Conservation (phyloP, 2,888 invertebrate genomes). For the Agrypnus murinus region DNA sequence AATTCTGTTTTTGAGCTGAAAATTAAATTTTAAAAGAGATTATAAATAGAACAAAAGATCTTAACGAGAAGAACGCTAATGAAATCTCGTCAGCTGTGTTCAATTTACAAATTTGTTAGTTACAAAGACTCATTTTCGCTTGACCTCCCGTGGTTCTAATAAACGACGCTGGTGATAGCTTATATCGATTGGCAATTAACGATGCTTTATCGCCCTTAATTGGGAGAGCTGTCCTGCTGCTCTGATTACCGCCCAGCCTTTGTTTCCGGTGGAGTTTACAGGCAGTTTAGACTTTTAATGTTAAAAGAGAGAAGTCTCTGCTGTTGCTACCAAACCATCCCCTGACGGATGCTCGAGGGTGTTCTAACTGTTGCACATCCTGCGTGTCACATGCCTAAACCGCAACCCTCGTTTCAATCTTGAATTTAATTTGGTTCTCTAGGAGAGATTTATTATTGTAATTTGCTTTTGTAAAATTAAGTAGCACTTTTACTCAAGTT, state of each 20-base stretch:
- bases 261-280: slow-evolving; percentile 26
- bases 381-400: slow-evolving; percentile 7
- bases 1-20: not conserved
- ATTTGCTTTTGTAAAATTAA: slow-evolving; percentile 1
- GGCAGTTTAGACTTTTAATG: slow-evolving; percentile 19
- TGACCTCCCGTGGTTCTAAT: slow-evolving; percentile 36
- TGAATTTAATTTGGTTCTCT: not conserved
- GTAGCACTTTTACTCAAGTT: too few species aligned
- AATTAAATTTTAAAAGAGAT: slow-evolving; percentile 7
- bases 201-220: slow-evolving; percentile 42
- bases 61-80: slow-evolving; percentile 20
- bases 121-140: slow-evolving; percentile 37
- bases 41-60: slow-evolving; percentile 26
- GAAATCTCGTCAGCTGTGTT: slow-evolving; percentile 32
- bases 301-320: not conserved
- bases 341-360: slow-evolving; percentile 3
- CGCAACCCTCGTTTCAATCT: slow-evolving; percentile 6
- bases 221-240: slow-evolving; percentile 35
- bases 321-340: too few species aligned
- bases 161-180: slow-evolving; percentile 36
- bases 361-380: slow-evolving; percentile 9
- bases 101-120: slow-evolving; percentile 40
- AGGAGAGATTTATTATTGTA: not conserved
- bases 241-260: slow-evolving; percentile 34
- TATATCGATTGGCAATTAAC: slow-evolving; percentile 47